phyloP scores from a whole-genome alignment of 2,797 vertebrate species.

The Danio aesculapii region DNA sequence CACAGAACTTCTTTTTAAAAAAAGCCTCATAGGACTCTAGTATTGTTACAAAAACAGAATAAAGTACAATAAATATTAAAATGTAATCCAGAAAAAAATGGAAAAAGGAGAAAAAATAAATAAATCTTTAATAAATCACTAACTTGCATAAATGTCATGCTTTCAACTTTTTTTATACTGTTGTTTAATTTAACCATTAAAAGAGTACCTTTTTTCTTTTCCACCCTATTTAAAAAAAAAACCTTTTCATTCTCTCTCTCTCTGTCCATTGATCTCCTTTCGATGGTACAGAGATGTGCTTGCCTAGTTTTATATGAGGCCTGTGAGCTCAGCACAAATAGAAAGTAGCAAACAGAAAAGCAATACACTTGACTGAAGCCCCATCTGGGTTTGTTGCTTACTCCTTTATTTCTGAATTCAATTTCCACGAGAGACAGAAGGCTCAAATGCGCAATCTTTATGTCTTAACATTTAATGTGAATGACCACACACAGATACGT shows the following conservation, averaged over 20 bases:
- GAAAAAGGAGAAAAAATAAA: no score
- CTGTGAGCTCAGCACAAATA: slow-evolving; percentile 43
- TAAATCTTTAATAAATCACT: no score
- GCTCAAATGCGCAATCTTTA: not conserved
- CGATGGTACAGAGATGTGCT: slow-evolving; percentile 29
- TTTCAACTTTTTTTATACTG: no score
- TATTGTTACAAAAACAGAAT: no score
- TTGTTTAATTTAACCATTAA: no score
- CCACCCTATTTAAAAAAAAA: no score
- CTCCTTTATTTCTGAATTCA: slow-evolving; percentile 32
- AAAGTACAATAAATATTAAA: no score
- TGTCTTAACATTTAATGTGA: not conserved
- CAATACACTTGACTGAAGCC: slow-evolving; percentile 43
- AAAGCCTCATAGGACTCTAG: no score
- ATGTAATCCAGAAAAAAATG: no score
- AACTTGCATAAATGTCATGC: no score
- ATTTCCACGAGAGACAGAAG: slow-evolving; percentile 11
- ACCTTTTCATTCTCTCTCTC: slow-evolving; percentile 3
- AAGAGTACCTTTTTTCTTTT: not conserved
- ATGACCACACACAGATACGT: not conserved
- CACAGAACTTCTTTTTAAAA: no score
- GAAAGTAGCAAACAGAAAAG: slow-evolving; percentile 39
- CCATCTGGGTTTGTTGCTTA: slow-evolving; percentile 30
- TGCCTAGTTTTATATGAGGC: slow-evolving; percentile 16
- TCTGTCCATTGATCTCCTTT: slow-evolving; percentile 30